A percentile compares a stretch with the other conserved stretches of the same genome.
Evolutionary conservation across 2,797 vertebrate species (phyloP).

Genomic region (Dipus sagitta): DNA sequence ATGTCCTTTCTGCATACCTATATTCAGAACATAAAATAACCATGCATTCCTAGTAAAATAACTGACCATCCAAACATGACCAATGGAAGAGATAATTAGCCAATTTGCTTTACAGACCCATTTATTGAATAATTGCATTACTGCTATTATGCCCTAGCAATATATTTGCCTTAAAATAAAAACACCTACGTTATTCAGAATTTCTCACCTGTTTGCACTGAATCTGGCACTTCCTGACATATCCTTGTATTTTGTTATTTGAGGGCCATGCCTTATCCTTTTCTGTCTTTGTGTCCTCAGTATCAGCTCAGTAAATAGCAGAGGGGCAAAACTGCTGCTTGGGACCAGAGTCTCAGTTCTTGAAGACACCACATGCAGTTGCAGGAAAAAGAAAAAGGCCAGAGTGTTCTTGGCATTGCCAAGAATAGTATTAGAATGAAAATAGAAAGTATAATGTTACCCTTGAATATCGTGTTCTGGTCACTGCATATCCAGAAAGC

Average conservation of each 20-base stretch:
- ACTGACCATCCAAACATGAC: not conserved
- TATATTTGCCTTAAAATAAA: conserved; percentile 58
- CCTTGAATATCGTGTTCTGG: conserved; percentile 69
- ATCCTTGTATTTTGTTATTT: not conserved
- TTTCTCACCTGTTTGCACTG: conserved; percentile 38
- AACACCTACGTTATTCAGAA: not conserved
- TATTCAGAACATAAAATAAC: not conserved
- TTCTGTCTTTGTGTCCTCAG: not conserved
- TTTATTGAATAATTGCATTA: conserved; percentile 34
- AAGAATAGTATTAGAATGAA: conserved; percentile 70
- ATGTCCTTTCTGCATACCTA: not conserved
- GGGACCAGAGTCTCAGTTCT: conserved; percentile 32
- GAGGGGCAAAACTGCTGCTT: conserved; percentile 17
- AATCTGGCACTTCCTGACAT: not conserved
- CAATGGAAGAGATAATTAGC: not conserved
- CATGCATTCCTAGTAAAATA: not conserved
- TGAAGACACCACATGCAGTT: conserved; percentile 6
- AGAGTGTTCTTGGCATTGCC: conserved; percentile 73
- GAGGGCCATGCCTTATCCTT: not conserved
- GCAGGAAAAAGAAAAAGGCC: conserved; percentile 51
- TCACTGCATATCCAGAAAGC: conserved; percentile 64
- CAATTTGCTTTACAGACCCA: not conserved
- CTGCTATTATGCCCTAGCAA: not conserved
- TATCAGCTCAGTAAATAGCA: conserved; percentile 10
- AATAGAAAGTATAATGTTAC: conserved; percentile 79